phyloP scores from a whole-genome alignment of 64 coral and sea anemone species.

The Porites australiensis region DNA sequence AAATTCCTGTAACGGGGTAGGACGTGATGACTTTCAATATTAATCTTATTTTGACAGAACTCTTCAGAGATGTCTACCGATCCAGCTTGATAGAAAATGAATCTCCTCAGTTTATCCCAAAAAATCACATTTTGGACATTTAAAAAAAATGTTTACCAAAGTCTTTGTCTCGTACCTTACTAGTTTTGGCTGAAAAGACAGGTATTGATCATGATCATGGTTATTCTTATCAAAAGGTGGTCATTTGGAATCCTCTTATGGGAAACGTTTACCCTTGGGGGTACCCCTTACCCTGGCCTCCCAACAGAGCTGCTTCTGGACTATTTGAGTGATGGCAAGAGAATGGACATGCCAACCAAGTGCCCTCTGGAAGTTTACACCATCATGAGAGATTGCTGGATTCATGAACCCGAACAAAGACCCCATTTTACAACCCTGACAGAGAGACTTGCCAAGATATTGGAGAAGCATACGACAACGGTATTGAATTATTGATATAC shows the following conservation, averaged over 20 bases:
- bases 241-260: slow-evolving; percentile 74
- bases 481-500: slow-evolving; percentile 22
- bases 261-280: slow-evolving; percentile 67
- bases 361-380: slow-evolving; percentile 68
- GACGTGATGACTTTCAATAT: too few species aligned
- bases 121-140: too few species aligned
- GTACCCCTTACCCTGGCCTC: slow-evolving; percentile 68
- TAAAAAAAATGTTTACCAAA: too few species aligned
- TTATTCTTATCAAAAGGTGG: slow-evolving; percentile 21
- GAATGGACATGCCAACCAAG: slow-evolving; percentile 54
- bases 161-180: too few species aligned
- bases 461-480: slow-evolving; percentile 63
- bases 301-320: slow-evolving; percentile 65
- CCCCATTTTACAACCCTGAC: slow-evolving; percentile 37
- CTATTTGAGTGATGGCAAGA: slow-evolving; percentile 66
- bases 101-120: too few species aligned
- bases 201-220: background rate
- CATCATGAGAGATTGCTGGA: slow-evolving; percentile 78
- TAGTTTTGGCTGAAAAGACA: too few species aligned
- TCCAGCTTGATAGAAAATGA: too few species aligned
- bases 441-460: slow-evolving; percentile 40
- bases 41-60: too few species aligned
- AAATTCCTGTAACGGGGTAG: too few species aligned
- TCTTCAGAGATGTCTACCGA: too few species aligned
- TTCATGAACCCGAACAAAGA: slow-evolving; percentile 8